Base-by-base conservation (phyloP, 1,140 invertebrate genomes). In the Arctopsyche grandis region DNA sequence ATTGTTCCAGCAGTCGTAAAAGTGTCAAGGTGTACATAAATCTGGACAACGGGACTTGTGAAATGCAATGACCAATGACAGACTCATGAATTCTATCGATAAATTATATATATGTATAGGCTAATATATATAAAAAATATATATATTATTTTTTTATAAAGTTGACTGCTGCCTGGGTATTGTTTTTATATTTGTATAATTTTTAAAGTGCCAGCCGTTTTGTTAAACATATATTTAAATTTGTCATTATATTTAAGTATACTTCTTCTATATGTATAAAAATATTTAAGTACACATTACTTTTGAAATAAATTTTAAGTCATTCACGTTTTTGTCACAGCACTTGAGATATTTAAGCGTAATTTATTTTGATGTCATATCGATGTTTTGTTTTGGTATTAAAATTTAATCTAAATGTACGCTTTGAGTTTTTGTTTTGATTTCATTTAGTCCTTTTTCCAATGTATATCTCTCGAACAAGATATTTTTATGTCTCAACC, bases 211-310 rank as follows among this genome's bases (percentile, higher is more conserved):
- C 81, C 81, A 82, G 79, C 60, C 69, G 19, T 79, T 82, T 79
- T 82, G 78, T 82, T 82, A 79, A 74, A 79, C 69, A 75, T 79
- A n/a, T n/a, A 82, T 79, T 79, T 79, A 74, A 79, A 82, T 74
- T 77, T 77, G 79, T 82, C 81, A 69, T 82, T 70, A 75, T 63
- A 58, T 69, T 78, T 75, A 56, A 75, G 73, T 58, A 38, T 66
- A 60, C 58, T 60, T 66, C 7, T 66, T 24, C 5, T 16, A 52
- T 52, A 52, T 52, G 48, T 66, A 26, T 26, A 29, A 24, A 66
- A 66, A 66, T 66, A 66, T 26, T 60, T 26, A 10, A 26, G 63
- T 26, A 22, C 63, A 22, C 24, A 52, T 52, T 38, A 38, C 29
- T 38, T n/a, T 38, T 38, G 29, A 38, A 38, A 38, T 60, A 9